Conservation (phyloP, 92 coral and sea anemone genomes). For the Phymanthus crucifer region DNA sequence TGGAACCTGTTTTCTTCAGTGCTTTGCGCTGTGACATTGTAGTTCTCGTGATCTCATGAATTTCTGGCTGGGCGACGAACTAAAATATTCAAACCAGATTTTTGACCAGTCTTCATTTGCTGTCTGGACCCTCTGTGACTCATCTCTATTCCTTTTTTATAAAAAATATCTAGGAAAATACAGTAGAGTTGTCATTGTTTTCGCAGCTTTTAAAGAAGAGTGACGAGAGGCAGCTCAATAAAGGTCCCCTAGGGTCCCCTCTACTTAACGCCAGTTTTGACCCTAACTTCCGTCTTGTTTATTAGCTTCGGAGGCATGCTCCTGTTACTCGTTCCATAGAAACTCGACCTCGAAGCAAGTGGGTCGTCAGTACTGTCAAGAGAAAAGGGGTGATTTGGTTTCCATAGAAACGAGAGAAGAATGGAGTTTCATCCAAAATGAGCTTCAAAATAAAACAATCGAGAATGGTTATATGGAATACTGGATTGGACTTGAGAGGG, state of each 20-base stretch:
- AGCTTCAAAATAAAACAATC: neutral
- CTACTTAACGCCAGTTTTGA: neutral
- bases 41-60: neutral
- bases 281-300: neutral
- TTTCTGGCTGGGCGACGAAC: too few relatives aligned
- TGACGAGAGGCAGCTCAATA: neutral
- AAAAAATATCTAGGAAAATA: too few relatives aligned
- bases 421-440: slow-evolving; percentile 28
- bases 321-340: slow-evolving; percentile 45
- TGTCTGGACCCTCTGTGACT: too few relatives aligned
- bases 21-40: neutral
- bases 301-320: slow-evolving; percentile 10
- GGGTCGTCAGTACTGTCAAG: slow-evolving; percentile 2
- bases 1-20: neutral
- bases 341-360: neutral
- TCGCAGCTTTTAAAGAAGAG: neutral
- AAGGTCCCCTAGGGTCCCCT: neutral
- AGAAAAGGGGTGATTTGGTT: slow-evolving; percentile 12
- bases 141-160: too few relatives aligned
- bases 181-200: too few relatives aligned
- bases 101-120: too few relatives aligned
- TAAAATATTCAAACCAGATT: too few relatives aligned
- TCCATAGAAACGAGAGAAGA: slow-evolving; percentile 44
- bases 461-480: slow-evolving; percentile 5
- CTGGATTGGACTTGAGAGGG: slow-evolving; percentile 37